These are phyloP conservation scores for Chirona hameri DNA, from an alignment of 2,888 invertebrate species.

Conservation along the genomic window DNA sequence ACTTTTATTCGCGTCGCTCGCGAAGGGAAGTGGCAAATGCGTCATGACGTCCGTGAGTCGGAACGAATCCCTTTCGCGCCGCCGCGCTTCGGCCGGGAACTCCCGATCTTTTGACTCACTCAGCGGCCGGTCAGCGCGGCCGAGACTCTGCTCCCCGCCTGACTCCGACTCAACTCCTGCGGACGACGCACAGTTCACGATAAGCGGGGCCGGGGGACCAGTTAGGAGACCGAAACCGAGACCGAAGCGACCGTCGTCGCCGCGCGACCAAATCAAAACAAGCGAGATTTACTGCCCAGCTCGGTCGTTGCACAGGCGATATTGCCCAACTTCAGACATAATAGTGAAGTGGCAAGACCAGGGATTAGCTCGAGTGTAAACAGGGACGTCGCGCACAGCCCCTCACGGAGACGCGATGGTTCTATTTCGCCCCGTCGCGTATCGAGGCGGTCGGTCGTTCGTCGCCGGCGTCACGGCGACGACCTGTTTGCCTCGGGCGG, in stretches of 20 bases:
- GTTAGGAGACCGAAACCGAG: not conserved
- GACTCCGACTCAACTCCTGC: too few species aligned
- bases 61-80: too few species aligned
- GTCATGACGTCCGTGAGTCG: too few species aligned
- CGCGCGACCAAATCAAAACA: slow-evolving; percentile 13
- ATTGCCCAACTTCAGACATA: slow-evolving; percentile 14
- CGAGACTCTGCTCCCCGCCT: too few species aligned
- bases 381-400: not conserved
- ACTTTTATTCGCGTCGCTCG: too few species aligned
- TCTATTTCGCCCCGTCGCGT: not conserved
- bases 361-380: slow-evolving; percentile 22
- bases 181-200: not conserved
- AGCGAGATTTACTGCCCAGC: not conserved
- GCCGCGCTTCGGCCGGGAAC: too few species aligned
- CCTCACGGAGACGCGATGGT: not conserved
- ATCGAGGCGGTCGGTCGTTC: not conserved
- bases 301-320: slow-evolving; percentile 2
- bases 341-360: slow-evolving; percentile 23
- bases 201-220: not conserved
- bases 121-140: too few species aligned
- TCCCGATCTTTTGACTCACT: too few species aligned
- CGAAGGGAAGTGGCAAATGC: too few species aligned
- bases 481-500: not conserved
- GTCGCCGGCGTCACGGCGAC: not conserved
- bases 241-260: not conserved